phyloP scores from a whole-genome alignment of 2,797 vertebrate species.

The Bradypus variegatus region DNA sequence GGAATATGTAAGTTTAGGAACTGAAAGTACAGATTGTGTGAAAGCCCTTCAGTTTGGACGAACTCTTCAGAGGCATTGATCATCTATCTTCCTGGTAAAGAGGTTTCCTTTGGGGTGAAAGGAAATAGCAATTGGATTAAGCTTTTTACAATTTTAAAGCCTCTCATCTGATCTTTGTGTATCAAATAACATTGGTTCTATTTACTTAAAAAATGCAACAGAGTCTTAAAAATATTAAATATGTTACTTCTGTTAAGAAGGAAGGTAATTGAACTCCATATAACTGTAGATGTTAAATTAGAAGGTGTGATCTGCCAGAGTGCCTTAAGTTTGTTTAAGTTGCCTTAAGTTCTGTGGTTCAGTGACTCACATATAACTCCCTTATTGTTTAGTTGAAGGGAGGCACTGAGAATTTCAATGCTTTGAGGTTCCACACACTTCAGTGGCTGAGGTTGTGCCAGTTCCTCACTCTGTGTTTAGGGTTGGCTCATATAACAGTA shows the following conservation, averaged over 20 bases:
- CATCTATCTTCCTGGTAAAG: not conserved
- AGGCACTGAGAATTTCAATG: not conserved
- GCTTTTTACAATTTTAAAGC: not conserved
- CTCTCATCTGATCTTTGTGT: not conserved
- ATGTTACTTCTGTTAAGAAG: not conserved
- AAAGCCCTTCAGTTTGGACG: not conserved
- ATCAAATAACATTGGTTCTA: not conserved
- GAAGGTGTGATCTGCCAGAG: not conserved
- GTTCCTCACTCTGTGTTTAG: not conserved
- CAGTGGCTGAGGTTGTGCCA: not conserved
- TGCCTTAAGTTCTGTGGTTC: constrained; percentile 10
- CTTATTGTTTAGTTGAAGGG: not conserved
- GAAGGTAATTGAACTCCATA: not conserved
- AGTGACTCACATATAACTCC: not conserved
- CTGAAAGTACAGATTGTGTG: not conserved
- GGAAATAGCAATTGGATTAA: not conserved
- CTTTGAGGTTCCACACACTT: not conserved
- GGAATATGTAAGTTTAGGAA: not conserved
- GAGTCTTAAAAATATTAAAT: not conserved
- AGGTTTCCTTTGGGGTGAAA: not conserved
- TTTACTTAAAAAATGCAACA: not conserved
- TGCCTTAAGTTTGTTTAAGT: not conserved
- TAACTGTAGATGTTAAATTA: not conserved
- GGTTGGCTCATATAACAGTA: not conserved
- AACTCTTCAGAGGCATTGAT: not conserved